phyloP scores from a whole-genome alignment of 2,113 vertebrate genomes.

The Numenius arquata region DNA sequence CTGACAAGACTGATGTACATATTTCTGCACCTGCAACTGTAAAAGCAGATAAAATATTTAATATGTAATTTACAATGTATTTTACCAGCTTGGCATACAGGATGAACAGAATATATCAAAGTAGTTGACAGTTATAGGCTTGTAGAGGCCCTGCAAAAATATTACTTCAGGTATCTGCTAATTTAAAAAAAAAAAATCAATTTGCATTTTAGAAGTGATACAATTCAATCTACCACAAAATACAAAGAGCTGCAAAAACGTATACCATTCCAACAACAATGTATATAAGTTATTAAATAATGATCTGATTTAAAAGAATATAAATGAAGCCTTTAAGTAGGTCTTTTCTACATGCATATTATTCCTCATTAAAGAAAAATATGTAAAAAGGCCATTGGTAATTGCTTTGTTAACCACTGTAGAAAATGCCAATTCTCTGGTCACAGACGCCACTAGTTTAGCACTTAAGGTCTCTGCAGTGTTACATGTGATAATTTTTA shows the following conservation, averaged over 20 bases:
- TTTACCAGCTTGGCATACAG: conserved; percentile 83
- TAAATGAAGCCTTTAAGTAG: conserved; percentile 86
- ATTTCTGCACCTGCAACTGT: conserved; percentile 78
- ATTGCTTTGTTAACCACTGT: conserved; percentile 84
- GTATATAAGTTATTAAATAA: conserved; percentile 94
- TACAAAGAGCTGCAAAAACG: conserved; percentile 81
- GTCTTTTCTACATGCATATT: conserved; percentile 88
- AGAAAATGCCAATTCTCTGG: conserved; percentile 85
- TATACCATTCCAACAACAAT: conserved; percentile 83
- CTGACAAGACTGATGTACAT: conserved; percentile 77
- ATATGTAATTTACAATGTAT: conserved; percentile 82
- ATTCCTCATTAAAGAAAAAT: conserved; percentile 81
- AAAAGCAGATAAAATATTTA: conserved; percentile 90
- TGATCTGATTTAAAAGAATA: conserved; percentile 86
- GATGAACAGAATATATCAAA: conserved; percentile 80
- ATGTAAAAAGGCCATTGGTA: conserved; percentile 87
- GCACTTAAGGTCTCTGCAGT: conserved; percentile 84
- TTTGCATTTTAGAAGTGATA: conserved; percentile 77
- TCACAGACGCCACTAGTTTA: conserved; percentile 84
- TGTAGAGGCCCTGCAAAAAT: conserved; percentile 82
- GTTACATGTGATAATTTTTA: conserved; percentile 79
- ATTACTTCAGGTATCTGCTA: conserved; percentile 77
- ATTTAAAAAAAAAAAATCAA: conserved; percentile 72
- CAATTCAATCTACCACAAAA: conserved; percentile 81
- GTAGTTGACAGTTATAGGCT: conserved; percentile 79